phyloP scores from a whole-genome alignment of 2,113 vertebrate genomes.

The Blennius ocellaris region DNA sequence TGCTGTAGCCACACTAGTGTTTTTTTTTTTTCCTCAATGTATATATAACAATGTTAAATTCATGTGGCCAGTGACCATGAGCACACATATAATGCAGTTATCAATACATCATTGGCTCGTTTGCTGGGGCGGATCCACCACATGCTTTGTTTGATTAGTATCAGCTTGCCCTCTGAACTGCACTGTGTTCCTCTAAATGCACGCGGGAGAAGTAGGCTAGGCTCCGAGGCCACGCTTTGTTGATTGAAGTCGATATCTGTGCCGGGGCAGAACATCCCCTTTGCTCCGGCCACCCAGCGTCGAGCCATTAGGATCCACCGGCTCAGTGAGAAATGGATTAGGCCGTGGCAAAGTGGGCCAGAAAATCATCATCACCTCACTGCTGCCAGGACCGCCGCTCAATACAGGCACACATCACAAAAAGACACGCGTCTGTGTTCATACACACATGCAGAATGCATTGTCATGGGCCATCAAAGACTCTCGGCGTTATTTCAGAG shows the following conservation, averaged over 20 bases:
- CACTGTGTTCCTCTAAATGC: constrained; percentile 41
- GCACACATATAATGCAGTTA: neutral
- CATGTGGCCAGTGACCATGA: no score
- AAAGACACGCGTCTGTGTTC: constrained; percentile 8
- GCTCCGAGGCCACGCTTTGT: constrained; percentile 50
- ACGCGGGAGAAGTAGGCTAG: constrained; percentile 72
- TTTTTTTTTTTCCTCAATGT: neutral
- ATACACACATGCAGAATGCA: neutral
- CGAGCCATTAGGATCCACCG: constrained; percentile 62
- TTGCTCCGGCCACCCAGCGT: constrained; percentile 22
- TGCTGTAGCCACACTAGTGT: neutral
- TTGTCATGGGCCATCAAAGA: no score
- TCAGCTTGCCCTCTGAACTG: constrained; percentile 26
- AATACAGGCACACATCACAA: constrained; percentile 29
- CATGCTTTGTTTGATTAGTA: constrained; percentile 19
- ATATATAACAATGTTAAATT: no score
- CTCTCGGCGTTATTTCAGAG: neutral
- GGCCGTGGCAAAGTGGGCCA: constrained; percentile 57
- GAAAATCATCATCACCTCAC: constrained; percentile 62
- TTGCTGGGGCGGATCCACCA: constrained; percentile 9
- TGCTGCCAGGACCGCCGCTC: constrained; percentile 13
- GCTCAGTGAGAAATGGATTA: constrained; percentile 70
- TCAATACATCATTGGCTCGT: neutral
- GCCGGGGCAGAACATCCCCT: constrained; percentile 48
- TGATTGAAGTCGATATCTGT: constrained; percentile 62